These are phyloP conservation scores for Macrobrachium rosenbergii DNA, from an alignment of 1,140 invertebrate genomes.

Conservation along the genomic window DNA sequence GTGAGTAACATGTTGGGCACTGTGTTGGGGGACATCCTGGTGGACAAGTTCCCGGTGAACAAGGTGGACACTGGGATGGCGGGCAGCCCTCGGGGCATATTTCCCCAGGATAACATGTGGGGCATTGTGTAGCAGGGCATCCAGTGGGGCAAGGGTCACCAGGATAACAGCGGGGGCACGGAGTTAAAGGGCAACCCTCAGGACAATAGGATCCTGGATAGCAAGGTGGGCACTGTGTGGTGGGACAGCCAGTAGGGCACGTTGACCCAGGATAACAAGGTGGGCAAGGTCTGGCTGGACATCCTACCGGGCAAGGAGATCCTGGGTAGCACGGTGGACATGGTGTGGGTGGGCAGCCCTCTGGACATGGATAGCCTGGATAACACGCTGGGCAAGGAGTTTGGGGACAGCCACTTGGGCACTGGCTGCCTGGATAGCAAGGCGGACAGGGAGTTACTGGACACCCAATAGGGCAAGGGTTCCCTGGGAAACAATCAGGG, in stretches of 20 bases:
- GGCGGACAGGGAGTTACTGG: slow-evolving; percentile 14
- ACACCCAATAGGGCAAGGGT: slow-evolving; percentile 32
- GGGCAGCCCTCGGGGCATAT: not conserved
- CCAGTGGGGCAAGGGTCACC: slow-evolving; percentile 15
- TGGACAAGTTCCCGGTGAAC: not conserved
- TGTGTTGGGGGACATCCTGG: slow-evolving; percentile 2
- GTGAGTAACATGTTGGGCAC: slow-evolving; percentile 24
- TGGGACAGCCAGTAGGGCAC: slow-evolving; percentile 21
- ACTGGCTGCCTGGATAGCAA: slow-evolving; percentile 34
- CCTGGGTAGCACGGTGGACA: slow-evolving; percentile 23
- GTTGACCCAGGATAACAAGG: slow-evolving; percentile 14
- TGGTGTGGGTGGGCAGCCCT: not conserved
- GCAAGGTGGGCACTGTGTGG: slow-evolving; percentile 12
- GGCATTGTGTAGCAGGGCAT: slow-evolving; percentile 25
- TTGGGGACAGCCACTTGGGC: slow-evolving; percentile 28
- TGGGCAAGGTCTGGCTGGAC: slow-evolving; percentile 17
- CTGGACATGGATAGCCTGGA: not conserved
- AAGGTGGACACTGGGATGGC: not conserved
- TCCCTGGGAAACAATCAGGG: slow-evolving; percentile 33
- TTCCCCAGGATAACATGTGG: slow-evolving; percentile 28
- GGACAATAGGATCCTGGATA: slow-evolving; percentile 39
- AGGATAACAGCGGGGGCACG: slow-evolving; percentile 31
- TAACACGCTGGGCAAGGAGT: not conserved
- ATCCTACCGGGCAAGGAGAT: slow-evolving; percentile 26
- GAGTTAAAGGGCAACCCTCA: slow-evolving; percentile 1